Evolutionary conservation across 2,113 vertebrate genomes (phyloP), one percentile per base, ranked within the genome.

Genomic region (Mirounga angustirostris): DNA sequence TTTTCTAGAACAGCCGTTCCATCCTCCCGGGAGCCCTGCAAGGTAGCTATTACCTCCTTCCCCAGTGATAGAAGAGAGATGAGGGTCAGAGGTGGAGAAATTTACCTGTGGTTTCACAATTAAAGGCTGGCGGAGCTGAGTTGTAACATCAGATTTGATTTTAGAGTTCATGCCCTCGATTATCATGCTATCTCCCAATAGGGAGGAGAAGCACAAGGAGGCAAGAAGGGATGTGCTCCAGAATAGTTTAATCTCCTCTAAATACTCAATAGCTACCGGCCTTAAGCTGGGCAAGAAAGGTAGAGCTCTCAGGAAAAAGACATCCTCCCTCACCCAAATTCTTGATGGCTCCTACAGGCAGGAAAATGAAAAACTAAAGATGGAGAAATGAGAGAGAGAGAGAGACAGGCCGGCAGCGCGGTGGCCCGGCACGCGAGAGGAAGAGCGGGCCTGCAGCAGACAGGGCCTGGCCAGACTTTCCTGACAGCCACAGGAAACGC

Each of bases 151-250:
- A 26, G 86, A 26, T 87, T 61, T 58, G 56, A 91, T 40, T 40
- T 21, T 82, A 84, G 83, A 46, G 13, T 56, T 83, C 50, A 18
- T 0, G 28, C 33, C 67, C 59, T 61, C 43, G 54, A 43, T 28
- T 9, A 9, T 50, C 18, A 30, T 4, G 12, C 26, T 21, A 0
- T 59, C 67, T 81, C 76, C 79, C n/a, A 69, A 46, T 15, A 86
- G 30, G 33, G 33, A 86, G 6, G 22, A 28, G 79, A 59, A 61
- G 50, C 46, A 56, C 36, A 8, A 30, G 4, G 2, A 13, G 9
- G 2, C 4, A 4, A 11, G 54, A 43, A 5, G 16, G 4, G 14
- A 3, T 2, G 0, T 7, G 1, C 7, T 43, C 81, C 30, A 65
- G 33, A 43, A n/a, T 18, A 46, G 6, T 3, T 65, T 7, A 78